Conservation (phyloP, 2,888 invertebrate genomes). For the Orthosia gothica region DNA sequence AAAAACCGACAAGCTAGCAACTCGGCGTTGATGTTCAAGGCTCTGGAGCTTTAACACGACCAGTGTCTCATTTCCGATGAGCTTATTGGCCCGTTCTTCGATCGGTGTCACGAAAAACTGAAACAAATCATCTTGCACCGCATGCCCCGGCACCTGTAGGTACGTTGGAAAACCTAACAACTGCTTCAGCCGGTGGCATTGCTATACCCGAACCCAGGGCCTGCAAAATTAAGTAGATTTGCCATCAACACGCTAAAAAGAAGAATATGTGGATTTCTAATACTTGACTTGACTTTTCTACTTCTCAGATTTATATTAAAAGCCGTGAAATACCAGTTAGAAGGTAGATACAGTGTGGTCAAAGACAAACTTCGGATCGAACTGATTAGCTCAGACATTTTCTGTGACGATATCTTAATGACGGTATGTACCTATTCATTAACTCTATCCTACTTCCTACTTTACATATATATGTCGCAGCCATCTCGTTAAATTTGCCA, state of each 20-base stretch:
- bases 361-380: constrained; percentile 78
- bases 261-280: not conserved
- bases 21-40: too few species aligned
- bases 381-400: constrained; percentile 75
- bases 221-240: too few species aligned
- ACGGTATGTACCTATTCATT: constrained; percentile 69
- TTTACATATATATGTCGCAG: too few species aligned
- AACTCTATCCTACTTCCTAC: too few species aligned
- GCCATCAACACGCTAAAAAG: not conserved
- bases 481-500: too few species aligned
- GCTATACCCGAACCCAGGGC: too few species aligned
- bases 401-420: constrained; percentile 73
- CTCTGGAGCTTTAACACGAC: too few species aligned
- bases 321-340: constrained; percentile 78
- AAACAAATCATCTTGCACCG: not conserved
- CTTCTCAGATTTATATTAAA: constrained; percentile 78
- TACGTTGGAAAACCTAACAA: not conserved
- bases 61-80: too few species aligned
- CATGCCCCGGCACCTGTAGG: not conserved
- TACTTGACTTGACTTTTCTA: not conserved
- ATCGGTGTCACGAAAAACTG: too few species aligned
- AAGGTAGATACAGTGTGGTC: constrained; percentile 81
- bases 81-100: too few species aligned
- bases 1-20: too few species aligned
- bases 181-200: not conserved